A percentile compares a stretch with the other conserved stretches of the same genome.
Conservation (phyloP, 2,888 invertebrate genomes). For the Dugesia japonica region DNA sequence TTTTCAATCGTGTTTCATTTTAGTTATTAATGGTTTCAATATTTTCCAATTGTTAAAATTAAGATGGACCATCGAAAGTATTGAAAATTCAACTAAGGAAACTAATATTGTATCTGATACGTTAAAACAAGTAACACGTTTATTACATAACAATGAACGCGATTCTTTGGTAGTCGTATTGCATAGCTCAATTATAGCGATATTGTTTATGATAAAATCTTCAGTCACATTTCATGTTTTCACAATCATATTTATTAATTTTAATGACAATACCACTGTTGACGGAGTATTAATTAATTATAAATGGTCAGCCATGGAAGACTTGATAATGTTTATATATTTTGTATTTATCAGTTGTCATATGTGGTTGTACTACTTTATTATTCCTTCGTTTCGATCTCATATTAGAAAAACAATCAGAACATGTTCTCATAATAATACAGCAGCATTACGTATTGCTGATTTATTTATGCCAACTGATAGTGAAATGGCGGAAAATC, state of each 20-base stretch:
- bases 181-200: background rate
- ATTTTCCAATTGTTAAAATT: background rate
- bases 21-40: background rate
- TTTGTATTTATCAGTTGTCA: background rate
- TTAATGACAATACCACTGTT: background rate
- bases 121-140: background rate
- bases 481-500: background rate
- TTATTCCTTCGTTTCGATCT: background rate
- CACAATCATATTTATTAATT: background rate
- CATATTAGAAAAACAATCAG: background rate
- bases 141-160: background rate
- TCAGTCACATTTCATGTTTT: background rate
- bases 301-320: background rate
- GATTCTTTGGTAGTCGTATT: background rate
- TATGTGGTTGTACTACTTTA: slow-evolving; percentile 6
- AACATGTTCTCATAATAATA: background rate
- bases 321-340: background rate
- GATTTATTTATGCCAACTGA: background rate
- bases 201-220: background rate
- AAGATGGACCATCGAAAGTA: background rate
- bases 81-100: background rate
- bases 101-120: background rate
- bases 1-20: background rate
- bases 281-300: background rate
- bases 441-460: background rate